These are phyloP conservation scores for Heliothis virescens DNA, from an alignment of 1,140 invertebrate genomes.

Conservation along the genomic window DNA sequence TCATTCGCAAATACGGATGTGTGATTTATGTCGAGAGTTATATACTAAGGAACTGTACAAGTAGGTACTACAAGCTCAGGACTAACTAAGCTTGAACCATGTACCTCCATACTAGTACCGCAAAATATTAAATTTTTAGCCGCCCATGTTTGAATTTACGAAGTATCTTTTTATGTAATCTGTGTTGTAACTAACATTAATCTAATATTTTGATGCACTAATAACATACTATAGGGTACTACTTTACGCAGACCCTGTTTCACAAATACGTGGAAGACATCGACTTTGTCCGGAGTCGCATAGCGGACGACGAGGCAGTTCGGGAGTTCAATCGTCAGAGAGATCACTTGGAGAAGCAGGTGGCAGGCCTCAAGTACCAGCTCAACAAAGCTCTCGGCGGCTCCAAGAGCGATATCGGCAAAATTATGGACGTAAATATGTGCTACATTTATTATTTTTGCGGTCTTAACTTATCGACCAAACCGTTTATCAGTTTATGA, in stretches of 20 bases:
- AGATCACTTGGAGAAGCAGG: slow-evolving; percentile 92
- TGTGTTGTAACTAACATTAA: background rate
- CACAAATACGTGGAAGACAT: slow-evolving; percentile 91
- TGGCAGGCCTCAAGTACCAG: slow-evolving; percentile 86
- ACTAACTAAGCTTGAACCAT: too few species aligned
- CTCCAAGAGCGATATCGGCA: slow-evolving; percentile 80
- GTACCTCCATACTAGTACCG: too few species aligned
- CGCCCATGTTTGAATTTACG: background rate
- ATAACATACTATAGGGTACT: too few species aligned
- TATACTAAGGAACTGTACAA: background rate
- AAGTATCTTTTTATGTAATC: too few species aligned
- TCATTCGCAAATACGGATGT: slow-evolving; percentile 15
- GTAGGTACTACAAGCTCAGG: too few species aligned
- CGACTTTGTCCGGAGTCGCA: slow-evolving; percentile 88
- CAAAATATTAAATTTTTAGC: too few species aligned
- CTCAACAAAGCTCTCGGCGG: slow-evolving; percentile 73
- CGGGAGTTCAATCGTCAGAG: slow-evolving; percentile 93
- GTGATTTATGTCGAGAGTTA: background rate
- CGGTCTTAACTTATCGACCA: background rate
- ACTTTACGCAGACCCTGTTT: slow-evolving; percentile 87
- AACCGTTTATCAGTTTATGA: too few species aligned
- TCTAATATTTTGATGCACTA: too few species aligned
- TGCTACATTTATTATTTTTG: background rate
- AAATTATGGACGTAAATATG: slow-evolving; percentile 82
- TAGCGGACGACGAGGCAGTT: slow-evolving; percentile 90